Evolutionary conservation across 2,888 invertebrate genomes (phyloP), one percentile per base, ranked within the genome.

Genomic region (Diloba caeruleocephala): DNA sequence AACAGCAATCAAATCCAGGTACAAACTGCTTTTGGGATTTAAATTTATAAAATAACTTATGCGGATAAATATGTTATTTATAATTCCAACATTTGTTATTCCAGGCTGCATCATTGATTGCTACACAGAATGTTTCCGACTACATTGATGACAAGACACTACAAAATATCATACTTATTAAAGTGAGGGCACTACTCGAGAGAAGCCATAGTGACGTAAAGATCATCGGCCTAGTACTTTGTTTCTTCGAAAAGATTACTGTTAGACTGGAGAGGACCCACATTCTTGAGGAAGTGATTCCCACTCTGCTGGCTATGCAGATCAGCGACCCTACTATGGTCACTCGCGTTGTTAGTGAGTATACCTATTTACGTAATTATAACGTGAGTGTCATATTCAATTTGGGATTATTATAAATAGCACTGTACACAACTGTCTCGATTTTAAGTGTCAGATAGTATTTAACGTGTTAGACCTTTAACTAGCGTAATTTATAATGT

Each of bases 331-430:
- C 98, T 6, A 97, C 98, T 81, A 96, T 98, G 74, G 96, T 98
- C 67, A 95, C 97, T 84, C 96, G 98, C 85, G 97, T 98, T 85
- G 98, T 98, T 90, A 97, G 99, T 99, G 95, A 97, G 98, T 98
- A 93, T 74, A 46, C 13, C 42, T 43, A 41, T 34, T 14, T n/a
- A 28, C 8, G n/a, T n/a, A n/a, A 38, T 66, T 17, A 3, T 37
- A 28, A 10, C 29, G 13, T 33, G 28, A 21, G 3, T 23, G 5
- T 10, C 10, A 15, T 4, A 4, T 26, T 9, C 6, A 3, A 15
- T 33, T 7, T 5, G 10, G 10, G 1, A 26, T 12, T 4, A 26
- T 10, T 26, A 10, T 26, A 10, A 12, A 10, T 26, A 26, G 10
- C 4, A 26, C 2, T 10, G 3, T 26, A 1, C 3, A 3, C n/a